These are phyloP conservation scores for Hydriomena furcata DNA, from an alignment of 2,888 invertebrate species.

Conservation along the genomic window DNA sequence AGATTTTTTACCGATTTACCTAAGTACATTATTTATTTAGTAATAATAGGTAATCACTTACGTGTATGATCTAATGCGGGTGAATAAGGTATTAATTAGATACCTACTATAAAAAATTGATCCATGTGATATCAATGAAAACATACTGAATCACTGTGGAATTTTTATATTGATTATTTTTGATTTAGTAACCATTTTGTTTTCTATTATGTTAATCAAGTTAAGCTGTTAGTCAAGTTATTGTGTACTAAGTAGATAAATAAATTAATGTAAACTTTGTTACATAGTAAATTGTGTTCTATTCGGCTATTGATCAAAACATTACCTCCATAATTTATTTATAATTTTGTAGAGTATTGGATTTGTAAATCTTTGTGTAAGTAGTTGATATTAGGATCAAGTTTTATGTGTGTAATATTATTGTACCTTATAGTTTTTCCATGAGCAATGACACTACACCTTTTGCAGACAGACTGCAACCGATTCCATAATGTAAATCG, in stretches of 20 bases:
- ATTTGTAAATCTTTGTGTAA: conserved; percentile 1
- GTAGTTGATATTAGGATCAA: conserved; percentile 11
- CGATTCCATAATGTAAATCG: too few species aligned
- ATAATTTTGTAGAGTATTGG: conserved; percentile 5
- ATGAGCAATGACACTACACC: too few species aligned
- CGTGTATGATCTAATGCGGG: conserved; percentile 44
- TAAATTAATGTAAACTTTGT: conserved; percentile 10
- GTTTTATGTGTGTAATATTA: neutral
- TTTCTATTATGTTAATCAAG: conserved; percentile 16
- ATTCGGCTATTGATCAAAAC: conserved; percentile 26
- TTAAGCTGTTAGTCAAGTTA: conserved; percentile 2
- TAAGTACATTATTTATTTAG: conserved; percentile 42
- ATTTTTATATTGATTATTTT: conserved; percentile 44
- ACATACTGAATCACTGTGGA: conserved; percentile 32
- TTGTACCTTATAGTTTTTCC: neutral
- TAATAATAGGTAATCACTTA: conserved; percentile 21
- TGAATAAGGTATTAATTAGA: conserved; percentile 44
- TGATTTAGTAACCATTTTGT: conserved; percentile 25
- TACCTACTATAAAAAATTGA: conserved; percentile 18
- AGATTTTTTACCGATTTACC: conserved; percentile 44
- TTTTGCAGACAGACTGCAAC: too few species aligned
- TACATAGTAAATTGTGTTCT: conserved; percentile 14
- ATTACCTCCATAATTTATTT: conserved; percentile 15
- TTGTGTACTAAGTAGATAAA: conserved; percentile 13
- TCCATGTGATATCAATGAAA: neutral